Percentiles rank a stretch among this genome's conserved stretches.
Evolutionary conservation across 2,113 vertebrate genomes (phyloP).

Genomic region (Rhynchopsitta pachyrhyncha): DNA sequence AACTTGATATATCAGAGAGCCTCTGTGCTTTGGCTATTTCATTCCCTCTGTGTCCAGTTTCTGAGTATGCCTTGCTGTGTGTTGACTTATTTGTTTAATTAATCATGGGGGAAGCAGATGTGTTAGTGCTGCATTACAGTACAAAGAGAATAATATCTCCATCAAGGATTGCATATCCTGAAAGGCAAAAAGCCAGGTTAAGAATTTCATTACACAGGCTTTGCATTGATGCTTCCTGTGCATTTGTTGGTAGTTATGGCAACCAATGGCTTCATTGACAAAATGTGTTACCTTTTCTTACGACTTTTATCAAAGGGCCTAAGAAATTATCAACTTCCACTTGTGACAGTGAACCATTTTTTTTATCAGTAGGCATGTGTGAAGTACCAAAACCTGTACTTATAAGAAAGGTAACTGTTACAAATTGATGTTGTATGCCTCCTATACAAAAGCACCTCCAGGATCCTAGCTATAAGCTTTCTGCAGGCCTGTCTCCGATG

Average conservation of each 20-base stretch:
- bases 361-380: not conserved
- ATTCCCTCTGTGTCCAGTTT: not conserved
- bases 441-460: not conserved
- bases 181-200: slow-evolving; percentile 3
- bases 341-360: not conserved
- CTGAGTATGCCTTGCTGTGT: not conserved
- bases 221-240: not conserved
- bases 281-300: not conserved
- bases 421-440: fast-evolving
- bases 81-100: slow-evolving; percentile 52
- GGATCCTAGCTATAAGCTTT: not conserved
- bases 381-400: not conserved
- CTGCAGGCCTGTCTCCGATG: not conserved
- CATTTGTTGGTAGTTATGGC: not conserved
- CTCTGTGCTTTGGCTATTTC: not conserved
- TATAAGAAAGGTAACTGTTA: not conserved
- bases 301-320: not conserved
- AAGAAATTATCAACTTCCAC: not conserved
- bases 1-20: not conserved
- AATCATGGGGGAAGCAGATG: slow-evolving; percentile 54
- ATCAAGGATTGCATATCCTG: not conserved
- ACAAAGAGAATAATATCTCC: not conserved
- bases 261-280: not conserved
- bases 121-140: slow-evolving; percentile 19
- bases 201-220: not conserved